A percentile compares a stretch with the other conserved stretches of the same genome.
Conservation (phyloP, 1,140 invertebrate genomes). For the Harlomillsia oculata region DNA sequence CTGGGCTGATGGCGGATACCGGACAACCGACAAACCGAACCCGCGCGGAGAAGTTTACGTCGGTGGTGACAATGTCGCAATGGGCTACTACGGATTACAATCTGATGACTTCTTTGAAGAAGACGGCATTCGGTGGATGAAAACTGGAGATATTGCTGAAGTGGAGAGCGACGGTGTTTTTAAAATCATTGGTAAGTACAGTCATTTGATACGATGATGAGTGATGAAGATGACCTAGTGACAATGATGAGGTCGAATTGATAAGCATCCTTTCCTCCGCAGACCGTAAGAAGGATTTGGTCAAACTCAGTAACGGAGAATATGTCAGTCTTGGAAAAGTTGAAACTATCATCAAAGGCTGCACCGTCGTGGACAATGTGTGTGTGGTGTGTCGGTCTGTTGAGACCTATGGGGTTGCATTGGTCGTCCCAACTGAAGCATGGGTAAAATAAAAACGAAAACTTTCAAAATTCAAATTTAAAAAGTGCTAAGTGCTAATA, state of each 20-base stretch:
- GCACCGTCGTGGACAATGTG: slow-evolving; percentile 85
- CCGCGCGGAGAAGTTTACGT: slow-evolving; percentile 55
- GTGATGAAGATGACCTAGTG: no score
- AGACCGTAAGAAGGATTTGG: slow-evolving; percentile 97
- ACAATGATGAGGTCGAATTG: no score
- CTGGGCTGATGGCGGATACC: slow-evolving; percentile 93
- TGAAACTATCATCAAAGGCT: slow-evolving; percentile 81
- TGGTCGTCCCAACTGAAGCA: slow-evolving; percentile 86
- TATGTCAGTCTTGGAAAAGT: slow-evolving; percentile 91
- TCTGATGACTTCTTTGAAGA: slow-evolving; percentile 75
- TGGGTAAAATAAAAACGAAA: no score
- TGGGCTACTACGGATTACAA: slow-evolving; percentile 82
- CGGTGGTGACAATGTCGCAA: slow-evolving; percentile 76
- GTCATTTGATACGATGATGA: no score
- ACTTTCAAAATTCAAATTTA: no score
- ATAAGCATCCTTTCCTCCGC: no score
- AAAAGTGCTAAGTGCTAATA: no score
- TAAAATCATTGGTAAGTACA: slow-evolving; percentile 96
- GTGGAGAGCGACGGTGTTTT: slow-evolving; percentile 83
- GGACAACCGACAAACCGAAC: slow-evolving; percentile 75
- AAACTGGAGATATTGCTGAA: slow-evolving; percentile 92
- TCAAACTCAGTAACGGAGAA: slow-evolving; percentile 93
- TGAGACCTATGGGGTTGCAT: slow-evolving; percentile 75
- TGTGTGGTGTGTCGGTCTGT: slow-evolving; percentile 84
- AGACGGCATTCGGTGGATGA: slow-evolving; percentile 77